These are phyloP conservation scores for Tauraco erythrolophus DNA, from an alignment of 2,113 vertebrate species.

Conservation along the genomic window DNA sequence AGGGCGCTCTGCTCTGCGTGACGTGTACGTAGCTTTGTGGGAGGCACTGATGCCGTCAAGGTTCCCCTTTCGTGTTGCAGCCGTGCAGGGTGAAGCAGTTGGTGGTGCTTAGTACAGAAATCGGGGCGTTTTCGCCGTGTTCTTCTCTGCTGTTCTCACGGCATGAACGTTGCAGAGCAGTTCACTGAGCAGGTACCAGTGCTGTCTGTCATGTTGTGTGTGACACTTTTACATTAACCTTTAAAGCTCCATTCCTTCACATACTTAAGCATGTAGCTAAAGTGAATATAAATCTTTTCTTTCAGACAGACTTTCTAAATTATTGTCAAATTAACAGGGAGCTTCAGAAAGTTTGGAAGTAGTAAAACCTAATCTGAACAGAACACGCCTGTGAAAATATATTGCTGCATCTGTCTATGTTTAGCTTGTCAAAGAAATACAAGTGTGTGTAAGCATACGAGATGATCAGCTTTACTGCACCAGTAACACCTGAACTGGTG, in stretches of 20 bases:
- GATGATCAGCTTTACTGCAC: neutral
- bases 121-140: accelerated
- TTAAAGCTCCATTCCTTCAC: neutral
- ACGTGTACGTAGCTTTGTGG: neutral
- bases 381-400: neutral
- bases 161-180: neutral
- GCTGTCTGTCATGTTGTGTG: neutral
- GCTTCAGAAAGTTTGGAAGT: neutral
- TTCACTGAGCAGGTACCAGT: neutral
- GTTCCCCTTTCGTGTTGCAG: neutral
- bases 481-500: neutral
- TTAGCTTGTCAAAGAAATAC: neutral
- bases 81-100: neutral
- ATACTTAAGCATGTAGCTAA: neutral
- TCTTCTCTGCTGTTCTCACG: neutral
- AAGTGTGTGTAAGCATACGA: neutral
- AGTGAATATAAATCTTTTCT: neutral
- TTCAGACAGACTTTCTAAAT: neutral
- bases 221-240: neutral
- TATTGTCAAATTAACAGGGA: neutral
- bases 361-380: neutral
- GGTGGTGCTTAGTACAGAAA: neutral
- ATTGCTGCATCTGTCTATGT: neutral
- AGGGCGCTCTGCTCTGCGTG: neutral
- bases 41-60: neutral